Evolutionary conservation across 2,888 invertebrate genomes (phyloP).

Genomic region (Catocala sponsa): DNA sequence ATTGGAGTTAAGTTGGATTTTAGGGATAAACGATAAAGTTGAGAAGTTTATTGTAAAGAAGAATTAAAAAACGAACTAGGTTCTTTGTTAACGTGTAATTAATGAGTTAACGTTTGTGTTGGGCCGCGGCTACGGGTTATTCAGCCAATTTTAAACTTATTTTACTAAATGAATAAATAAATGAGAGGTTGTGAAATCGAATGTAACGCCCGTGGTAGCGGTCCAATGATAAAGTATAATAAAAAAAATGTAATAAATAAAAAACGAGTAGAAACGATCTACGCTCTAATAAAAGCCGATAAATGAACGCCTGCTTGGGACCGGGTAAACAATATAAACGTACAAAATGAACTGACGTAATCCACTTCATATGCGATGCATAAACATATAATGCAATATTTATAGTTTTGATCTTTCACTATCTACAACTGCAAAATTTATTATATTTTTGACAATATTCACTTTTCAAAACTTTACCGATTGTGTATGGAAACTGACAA

Average conservation of each 20-base stretch:
- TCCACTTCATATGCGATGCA: constrained; percentile 41
- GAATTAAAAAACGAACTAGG: constrained; percentile 84
- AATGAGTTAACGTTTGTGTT: constrained; percentile 69
- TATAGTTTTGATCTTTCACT: constrained; percentile 40
- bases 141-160: constrained; percentile 84
- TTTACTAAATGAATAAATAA: constrained; percentile 73
- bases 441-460: constrained; percentile 33
- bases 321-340: constrained; percentile 73
- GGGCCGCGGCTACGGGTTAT: constrained; percentile 70
- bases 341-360: constrained; percentile 66
- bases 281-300: constrained; percentile 68
- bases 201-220: constrained; percentile 71
- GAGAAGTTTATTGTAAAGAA: constrained; percentile 77
- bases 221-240: constrained; percentile 67
- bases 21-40: constrained; percentile 75
- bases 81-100: constrained; percentile 80
- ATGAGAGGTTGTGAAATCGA: constrained; percentile 83
- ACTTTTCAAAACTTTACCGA: constrained; percentile 25
- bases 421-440: constrained; percentile 30
- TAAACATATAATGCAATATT: constrained; percentile 39
- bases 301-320: constrained; percentile 77
- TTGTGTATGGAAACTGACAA: constrained; percentile 22
- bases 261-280: constrained; percentile 71
- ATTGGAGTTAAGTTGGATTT: constrained; percentile 79
- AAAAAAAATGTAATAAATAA: constrained; percentile 73